phyloP scores from a whole-genome alignment of 2,113 vertebrate species.

The Coreoperca whiteheadi region DNA sequence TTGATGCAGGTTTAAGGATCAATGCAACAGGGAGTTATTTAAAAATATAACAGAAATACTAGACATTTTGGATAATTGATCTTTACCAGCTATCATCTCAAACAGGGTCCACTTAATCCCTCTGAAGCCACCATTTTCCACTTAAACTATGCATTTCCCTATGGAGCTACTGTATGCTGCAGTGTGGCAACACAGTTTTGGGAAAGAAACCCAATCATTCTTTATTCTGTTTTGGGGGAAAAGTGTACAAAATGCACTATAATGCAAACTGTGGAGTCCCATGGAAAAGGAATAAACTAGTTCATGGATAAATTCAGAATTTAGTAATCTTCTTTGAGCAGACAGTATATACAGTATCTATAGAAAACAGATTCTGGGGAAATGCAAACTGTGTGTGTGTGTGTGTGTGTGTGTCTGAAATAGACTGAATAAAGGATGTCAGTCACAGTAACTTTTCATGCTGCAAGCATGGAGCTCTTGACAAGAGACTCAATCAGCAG shows the following conservation, averaged over 20 bases:
- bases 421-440: constrained; percentile 67
- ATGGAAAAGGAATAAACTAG: constrained; percentile 20
- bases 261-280: not conserved
- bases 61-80: not conserved
- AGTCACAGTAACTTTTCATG: constrained; percentile 75
- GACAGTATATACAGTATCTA: constrained; percentile 59
- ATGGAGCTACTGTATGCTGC: not conserved
- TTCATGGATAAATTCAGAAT: constrained; percentile 44
- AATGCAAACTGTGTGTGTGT: constrained; percentile 22
- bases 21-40: not conserved
- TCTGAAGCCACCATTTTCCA: not conserved
- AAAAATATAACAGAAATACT: not conserved
- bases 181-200: not conserved
- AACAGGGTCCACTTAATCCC: not conserved
- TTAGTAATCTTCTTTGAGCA: constrained; percentile 31
- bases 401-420: constrained; percentile 38
- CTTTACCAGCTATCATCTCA: not conserved
- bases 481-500: constrained; percentile 83
- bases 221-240: not conserved
- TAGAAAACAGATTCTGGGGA: constrained; percentile 59
- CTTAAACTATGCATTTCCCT: not conserved
- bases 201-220: not conserved
- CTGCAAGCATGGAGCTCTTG: constrained; percentile 72
- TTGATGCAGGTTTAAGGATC: not conserved
- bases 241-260: constrained; percentile 3